Conservation (phyloP, 1,140 invertebrate species). For the Myzus persicae region DNA sequence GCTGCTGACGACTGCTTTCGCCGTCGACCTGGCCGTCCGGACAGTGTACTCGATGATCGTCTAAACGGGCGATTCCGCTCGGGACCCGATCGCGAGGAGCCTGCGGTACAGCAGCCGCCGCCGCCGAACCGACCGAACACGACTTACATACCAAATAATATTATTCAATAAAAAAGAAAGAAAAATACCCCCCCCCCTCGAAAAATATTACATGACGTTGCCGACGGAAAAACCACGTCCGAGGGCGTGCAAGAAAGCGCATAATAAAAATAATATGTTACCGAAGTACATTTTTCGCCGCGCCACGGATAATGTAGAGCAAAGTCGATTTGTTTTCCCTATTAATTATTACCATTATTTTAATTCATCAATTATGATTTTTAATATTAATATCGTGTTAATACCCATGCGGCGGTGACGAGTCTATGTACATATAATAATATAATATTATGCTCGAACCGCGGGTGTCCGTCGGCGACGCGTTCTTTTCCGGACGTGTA, state of each 20-base stretch:
- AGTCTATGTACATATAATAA: neutral
- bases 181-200: neutral
- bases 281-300: neutral
- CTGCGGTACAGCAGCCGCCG: neutral
- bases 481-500: conserved; percentile 6
- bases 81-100: neutral
- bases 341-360: conserved; percentile 4
- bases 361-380: neutral
- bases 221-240: neutral
- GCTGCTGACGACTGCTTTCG: conserved; percentile 44
- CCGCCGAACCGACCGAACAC: neutral
- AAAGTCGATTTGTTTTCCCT: neutral
- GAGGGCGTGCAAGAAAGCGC: neutral
- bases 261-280: neutral
- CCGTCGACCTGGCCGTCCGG: conserved; percentile 39
- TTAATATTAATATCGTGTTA: no score
- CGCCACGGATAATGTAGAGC: neutral
- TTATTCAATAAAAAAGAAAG: neutral
- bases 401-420: neutral
- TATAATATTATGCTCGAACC: neutral
- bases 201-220: neutral
- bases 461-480: neutral
- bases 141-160: conserved; percentile 10
- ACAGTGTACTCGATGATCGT: conserved; percentile 40
- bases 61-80: neutral